Conservation (phyloP, 2,888 invertebrate species). For the Pantelozetes paolii region DNA sequence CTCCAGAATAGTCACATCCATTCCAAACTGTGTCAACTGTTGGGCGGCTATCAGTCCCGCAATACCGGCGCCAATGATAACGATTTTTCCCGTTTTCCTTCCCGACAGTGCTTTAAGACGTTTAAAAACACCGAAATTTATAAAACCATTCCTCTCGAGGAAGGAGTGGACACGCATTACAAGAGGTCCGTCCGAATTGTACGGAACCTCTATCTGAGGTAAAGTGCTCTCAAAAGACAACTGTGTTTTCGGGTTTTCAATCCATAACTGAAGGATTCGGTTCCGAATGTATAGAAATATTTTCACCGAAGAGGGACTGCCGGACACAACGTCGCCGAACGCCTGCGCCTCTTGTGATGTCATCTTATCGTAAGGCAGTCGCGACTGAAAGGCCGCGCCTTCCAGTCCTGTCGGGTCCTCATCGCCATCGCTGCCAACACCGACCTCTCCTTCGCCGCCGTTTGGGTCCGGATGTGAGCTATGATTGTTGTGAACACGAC, state of each 20-base stretch:
- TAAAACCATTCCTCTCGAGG: slow-evolving; percentile 89
- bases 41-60: slow-evolving; percentile 91
- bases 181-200: slow-evolving; percentile 78
- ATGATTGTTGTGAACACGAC: neutral
- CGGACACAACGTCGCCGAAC: slow-evolving; percentile 83
- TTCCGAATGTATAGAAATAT: slow-evolving; percentile 89
- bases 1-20: slow-evolving; percentile 78
- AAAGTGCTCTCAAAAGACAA: slow-evolving; percentile 74
- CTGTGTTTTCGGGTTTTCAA: slow-evolving; percentile 90
- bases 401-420: slow-evolving; percentile 56
- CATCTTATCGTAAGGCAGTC: slow-evolving; percentile 89
- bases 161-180: slow-evolving; percentile 70
- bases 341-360: slow-evolving; percentile 87
- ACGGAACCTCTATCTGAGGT: slow-evolving; percentile 72
- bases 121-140: slow-evolving; percentile 96
- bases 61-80: slow-evolving; percentile 73
- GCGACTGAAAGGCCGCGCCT: slow-evolving; percentile 60
- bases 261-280: slow-evolving; percentile 85
- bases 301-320: slow-evolving; percentile 74
- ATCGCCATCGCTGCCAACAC: neutral
- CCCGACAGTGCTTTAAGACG: slow-evolving; percentile 61
- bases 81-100: slow-evolving; percentile 58
- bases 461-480: neutral
- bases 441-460: neutral
- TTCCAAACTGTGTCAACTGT: slow-evolving; percentile 89